These are phyloP conservation scores for Tinea pellionella DNA, from an alignment of 2,888 invertebrate species.

Conservation along the genomic window DNA sequence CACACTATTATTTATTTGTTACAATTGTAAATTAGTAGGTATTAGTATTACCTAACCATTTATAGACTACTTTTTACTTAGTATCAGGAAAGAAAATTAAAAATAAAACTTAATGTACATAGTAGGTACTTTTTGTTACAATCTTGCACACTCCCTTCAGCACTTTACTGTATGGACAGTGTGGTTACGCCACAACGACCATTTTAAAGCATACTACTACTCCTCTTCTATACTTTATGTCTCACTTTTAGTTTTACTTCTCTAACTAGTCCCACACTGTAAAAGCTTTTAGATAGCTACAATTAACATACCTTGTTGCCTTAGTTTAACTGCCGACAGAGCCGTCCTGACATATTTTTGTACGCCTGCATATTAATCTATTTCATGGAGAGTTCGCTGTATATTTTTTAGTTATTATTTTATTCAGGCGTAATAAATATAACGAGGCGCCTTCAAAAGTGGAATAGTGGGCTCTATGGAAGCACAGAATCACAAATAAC, in stretches of 20 bases:
- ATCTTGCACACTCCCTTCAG: neutral
- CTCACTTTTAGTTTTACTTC: conserved; percentile 9
- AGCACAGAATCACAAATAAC: no score
- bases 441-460: neutral
- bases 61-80: no score
- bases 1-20: no score
- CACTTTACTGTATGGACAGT: conserved; percentile 4
- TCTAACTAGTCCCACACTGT: neutral
- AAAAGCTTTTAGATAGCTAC: conserved; percentile 7
- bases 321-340: neutral
- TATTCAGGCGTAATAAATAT: no score
- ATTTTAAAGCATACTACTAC: neutral
- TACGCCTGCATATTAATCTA: neutral
- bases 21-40: no score
- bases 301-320: conserved; percentile 1
- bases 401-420: no score
- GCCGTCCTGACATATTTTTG: no score
- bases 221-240: neutral
- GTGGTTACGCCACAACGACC: conserved; percentile 6
- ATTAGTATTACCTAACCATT: no score
- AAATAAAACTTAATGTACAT: no score
- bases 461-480: neutral
- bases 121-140: neutral
- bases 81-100: no score
- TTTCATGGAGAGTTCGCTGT: no score